phyloP scores from a whole-genome alignment of 2,888 invertebrate genomes.

The Lymantria monacha region DNA sequence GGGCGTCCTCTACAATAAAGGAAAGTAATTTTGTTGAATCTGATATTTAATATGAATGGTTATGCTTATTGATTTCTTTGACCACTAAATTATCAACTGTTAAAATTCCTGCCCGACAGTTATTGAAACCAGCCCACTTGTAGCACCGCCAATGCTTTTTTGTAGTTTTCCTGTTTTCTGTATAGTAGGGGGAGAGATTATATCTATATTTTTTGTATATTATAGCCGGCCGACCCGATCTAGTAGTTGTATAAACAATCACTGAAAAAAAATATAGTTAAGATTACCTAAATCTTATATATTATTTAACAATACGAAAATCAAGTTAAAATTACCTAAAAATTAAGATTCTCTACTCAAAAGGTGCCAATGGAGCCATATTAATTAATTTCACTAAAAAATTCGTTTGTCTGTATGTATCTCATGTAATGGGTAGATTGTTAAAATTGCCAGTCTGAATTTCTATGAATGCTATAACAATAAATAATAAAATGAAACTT shows the following conservation, averaged over 20 bases:
- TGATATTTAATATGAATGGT: neutral
- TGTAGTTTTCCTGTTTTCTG: neutral
- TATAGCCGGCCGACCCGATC: constrained; percentile 4
- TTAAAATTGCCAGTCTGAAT: no score
- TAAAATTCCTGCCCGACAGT: constrained; percentile 2
- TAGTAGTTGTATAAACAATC: neutral
- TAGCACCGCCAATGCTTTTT: constrained; percentile 4
- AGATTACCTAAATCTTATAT: no score
- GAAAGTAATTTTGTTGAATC: no score
- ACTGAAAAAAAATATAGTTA: neutral
- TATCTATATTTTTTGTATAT: constrained; percentile 3
- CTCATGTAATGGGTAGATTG: no score
- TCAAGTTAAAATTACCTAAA: neutral
- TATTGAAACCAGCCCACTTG: constrained; percentile 1
- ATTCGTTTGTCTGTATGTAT: no score
- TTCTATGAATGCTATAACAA: no score
- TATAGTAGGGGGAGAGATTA: constrained; percentile 6
- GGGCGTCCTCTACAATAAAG: no score
- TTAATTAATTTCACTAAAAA: no score
- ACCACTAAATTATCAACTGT: neutral
- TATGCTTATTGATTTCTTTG: constrained; percentile 3
- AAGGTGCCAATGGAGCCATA: no score
- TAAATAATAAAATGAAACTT: no score
- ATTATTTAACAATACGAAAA: neutral
- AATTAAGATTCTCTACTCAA: no score